A percentile compares a stretch with the other conserved stretches of the same genome.
Evolutionary conservation across 1,140 invertebrate species (phyloP).

Genomic region (Cydia strobilella): DNA sequence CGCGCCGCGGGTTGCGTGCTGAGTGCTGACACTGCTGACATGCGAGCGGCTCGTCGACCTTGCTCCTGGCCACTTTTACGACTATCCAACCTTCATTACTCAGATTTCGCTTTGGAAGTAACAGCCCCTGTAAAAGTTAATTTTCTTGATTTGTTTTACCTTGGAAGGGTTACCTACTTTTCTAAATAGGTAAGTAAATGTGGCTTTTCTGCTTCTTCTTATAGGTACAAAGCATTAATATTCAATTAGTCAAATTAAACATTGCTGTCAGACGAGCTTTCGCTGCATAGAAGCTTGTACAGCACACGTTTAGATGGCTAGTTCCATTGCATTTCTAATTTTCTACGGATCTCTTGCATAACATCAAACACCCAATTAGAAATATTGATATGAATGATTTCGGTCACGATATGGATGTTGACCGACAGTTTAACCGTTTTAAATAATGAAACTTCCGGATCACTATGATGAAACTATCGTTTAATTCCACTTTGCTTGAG

Average conservation of each 20-base stretch:
- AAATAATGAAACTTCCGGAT: not conserved
- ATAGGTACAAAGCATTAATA: not conserved
- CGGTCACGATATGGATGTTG: constrained; percentile 13
- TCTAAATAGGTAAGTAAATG: too few species aligned
- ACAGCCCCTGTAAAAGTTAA: constrained; percentile 19
- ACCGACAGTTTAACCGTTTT: not conserved
- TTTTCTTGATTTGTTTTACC: constrained; percentile 11
- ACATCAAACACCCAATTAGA: not conserved
- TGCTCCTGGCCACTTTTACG: constrained; percentile 41
- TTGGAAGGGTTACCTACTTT: not conserved
- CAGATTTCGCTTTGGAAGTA: constrained; percentile 35
- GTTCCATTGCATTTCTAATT: not conserved
- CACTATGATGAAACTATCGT: not conserved
- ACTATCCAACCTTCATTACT: constrained; percentile 48
- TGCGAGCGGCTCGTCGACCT: constrained; percentile 43
- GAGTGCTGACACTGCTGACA: too few species aligned
- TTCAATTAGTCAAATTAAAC: not conserved
- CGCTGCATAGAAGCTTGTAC: not conserved
- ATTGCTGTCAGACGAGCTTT: not conserved
- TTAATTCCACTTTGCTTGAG: too few species aligned
- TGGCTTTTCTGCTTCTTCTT: too few species aligned
- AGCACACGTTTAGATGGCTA: not conserved
- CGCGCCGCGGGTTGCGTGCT: constrained; percentile 42
- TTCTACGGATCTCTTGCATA: not conserved
- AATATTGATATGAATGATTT: not conserved